Evolutionary conservation across 2,888 invertebrate species (phyloP).

Genomic region (Leucophenga maculata): DNA sequence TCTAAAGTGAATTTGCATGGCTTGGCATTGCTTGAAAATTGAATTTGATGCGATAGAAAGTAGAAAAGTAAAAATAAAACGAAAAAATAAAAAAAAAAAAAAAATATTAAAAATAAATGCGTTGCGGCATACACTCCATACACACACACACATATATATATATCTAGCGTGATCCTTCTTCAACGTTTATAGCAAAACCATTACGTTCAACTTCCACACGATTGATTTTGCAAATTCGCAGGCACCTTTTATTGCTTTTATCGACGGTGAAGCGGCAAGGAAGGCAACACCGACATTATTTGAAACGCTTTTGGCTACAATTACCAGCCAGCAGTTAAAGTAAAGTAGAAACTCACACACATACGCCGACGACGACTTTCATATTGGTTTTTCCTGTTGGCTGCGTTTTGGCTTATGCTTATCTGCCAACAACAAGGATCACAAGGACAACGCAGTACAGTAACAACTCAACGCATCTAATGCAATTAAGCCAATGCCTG

Average conservation of each 20-base stretch:
- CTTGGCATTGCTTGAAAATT: constrained; percentile 12
- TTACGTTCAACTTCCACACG: constrained; percentile 63
- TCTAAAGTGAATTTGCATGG: constrained; percentile 11
- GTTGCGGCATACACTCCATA: neutral
- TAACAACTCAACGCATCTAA: constrained; percentile 37
- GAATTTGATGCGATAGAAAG: constrained; percentile 7
- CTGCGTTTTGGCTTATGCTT: constrained; percentile 5
- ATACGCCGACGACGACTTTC: neutral
- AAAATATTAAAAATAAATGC: constrained; percentile 8
- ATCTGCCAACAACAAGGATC: neutral
- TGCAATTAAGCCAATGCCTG: constrained; percentile 54
- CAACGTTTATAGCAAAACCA: constrained; percentile 47
- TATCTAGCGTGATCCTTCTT: too few relatives aligned
- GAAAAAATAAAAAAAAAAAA: constrained; percentile 2
- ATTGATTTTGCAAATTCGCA: constrained; percentile 62
- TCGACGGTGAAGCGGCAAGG: neutral
- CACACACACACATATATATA: neutral
- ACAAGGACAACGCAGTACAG: neutral
- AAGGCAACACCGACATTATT: constrained; percentile 5
- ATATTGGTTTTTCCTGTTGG: constrained; percentile 25
- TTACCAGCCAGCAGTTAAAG: constrained; percentile 57
- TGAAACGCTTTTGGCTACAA: constrained; percentile 59
- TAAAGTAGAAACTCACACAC: constrained; percentile 52
- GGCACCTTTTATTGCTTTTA: constrained; percentile 12
- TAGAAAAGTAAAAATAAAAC: neutral